These are phyloP conservation scores for Pseudomyrmex sp. DNA, from an alignment of 1,140 invertebrate species.

Conservation along the genomic window DNA sequence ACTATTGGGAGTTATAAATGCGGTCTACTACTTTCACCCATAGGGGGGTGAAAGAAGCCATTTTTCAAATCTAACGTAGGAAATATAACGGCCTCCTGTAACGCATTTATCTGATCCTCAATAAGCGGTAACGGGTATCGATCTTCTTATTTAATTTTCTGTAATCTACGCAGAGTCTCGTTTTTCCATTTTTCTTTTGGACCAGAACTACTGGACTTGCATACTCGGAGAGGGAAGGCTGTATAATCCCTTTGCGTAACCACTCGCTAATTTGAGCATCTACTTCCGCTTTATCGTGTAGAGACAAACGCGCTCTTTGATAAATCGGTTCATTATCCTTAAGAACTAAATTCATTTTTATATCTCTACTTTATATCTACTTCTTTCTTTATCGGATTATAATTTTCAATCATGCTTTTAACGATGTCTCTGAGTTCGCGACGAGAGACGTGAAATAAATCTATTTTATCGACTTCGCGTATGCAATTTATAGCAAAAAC, in stretches of 20 bases:
- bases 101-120: background rate
- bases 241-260: background rate
- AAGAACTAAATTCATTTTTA: background rate
- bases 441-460: background rate
- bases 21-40: background rate
- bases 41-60: constrained; percentile 11
- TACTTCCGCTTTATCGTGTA: background rate
- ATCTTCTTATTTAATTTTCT: background rate
- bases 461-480: background rate
- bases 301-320: background rate
- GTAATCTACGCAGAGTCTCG: background rate
- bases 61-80: background rate
- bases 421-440: no score
- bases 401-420: no score
- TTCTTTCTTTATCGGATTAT: no score
- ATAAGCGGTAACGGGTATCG: background rate
- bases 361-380: no score
- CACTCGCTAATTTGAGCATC: background rate
- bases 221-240: background rate
- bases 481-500: background rate
- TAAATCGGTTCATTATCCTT: background rate
- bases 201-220: background rate
- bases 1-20: background rate
- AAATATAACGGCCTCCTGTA: background rate
- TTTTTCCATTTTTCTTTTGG: background rate